Evolutionary conservation across 2,888 invertebrate genomes (phyloP).

Genomic region (Heliconius ethilla): DNA sequence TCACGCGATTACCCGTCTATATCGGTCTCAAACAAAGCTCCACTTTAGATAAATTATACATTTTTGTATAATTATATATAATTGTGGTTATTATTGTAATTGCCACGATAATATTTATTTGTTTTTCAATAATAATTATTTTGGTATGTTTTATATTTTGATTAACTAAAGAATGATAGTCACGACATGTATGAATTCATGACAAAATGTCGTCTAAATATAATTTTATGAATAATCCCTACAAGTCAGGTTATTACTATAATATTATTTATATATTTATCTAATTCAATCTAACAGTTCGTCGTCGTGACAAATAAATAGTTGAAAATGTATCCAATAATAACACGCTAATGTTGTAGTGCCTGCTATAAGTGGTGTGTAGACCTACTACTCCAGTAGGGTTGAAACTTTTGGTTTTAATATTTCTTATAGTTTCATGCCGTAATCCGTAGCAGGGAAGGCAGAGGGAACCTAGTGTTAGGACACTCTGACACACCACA

Average conservation of each 20-base stretch:
- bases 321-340: not conserved
- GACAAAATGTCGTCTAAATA: no score
- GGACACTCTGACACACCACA: no score
- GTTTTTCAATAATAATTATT: not conserved
- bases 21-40: not conserved
- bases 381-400: not conserved
- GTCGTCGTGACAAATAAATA: not conserved
- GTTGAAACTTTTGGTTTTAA: no score
- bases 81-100: not conserved
- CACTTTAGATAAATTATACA: not conserved
- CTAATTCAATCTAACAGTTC: not conserved
- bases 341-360: not conserved
- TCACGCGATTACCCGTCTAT: not conserved
- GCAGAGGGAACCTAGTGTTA: no score
- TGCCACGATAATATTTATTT: not conserved
- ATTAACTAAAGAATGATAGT: not conserved
- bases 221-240: no score
- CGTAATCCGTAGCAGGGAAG: no score
- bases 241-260: no score
- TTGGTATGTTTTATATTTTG: not conserved
- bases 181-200: not conserved
- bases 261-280: no score
- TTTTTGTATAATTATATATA: no score
- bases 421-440: no score
- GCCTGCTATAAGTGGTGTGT: not conserved